Conservation (phyloP, 2,113 vertebrate species). For the Oreotrochilus melanogaster region DNA sequence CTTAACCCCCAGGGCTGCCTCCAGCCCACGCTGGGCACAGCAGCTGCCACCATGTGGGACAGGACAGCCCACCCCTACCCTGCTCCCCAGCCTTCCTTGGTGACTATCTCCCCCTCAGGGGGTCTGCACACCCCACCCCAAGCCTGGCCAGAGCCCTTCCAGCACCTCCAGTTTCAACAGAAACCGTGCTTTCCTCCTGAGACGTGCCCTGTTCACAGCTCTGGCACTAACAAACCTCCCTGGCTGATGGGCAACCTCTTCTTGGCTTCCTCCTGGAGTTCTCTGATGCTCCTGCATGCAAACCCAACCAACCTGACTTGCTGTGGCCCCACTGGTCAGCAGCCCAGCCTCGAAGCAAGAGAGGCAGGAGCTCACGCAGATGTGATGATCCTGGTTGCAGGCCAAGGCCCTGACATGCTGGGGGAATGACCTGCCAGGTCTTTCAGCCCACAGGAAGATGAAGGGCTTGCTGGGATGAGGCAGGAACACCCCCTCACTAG, state of each 20-base stretch:
- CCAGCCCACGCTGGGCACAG: fast-evolving
- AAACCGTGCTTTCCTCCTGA: neutral
- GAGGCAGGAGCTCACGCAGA: neutral
- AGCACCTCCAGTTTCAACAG: neutral
- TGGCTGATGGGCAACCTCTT: neutral
- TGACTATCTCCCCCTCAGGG: neutral
- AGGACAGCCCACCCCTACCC: neutral
- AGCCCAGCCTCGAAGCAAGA: neutral
- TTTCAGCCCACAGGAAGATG: neutral
- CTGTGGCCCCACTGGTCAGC: fast-evolving
- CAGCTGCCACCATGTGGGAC: too few relatives aligned
- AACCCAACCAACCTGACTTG: neutral
- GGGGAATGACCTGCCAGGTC: neutral
- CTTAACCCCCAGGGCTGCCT: neutral
- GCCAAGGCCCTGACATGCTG: neutral
- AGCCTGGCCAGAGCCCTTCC: neutral
- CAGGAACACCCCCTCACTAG: neutral
- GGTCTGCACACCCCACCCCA: neutral
- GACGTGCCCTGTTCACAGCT: fast-evolving
- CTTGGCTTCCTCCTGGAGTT: neutral
- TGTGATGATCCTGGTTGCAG: fast-evolving
- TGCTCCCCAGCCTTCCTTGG: too few relatives aligned
- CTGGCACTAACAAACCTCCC: neutral
- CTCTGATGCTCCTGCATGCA: fast-evolving
- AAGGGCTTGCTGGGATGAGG: neutral